Conservation (phyloP, 2,888 invertebrate genomes). For the Pheosia gnoma region DNA sequence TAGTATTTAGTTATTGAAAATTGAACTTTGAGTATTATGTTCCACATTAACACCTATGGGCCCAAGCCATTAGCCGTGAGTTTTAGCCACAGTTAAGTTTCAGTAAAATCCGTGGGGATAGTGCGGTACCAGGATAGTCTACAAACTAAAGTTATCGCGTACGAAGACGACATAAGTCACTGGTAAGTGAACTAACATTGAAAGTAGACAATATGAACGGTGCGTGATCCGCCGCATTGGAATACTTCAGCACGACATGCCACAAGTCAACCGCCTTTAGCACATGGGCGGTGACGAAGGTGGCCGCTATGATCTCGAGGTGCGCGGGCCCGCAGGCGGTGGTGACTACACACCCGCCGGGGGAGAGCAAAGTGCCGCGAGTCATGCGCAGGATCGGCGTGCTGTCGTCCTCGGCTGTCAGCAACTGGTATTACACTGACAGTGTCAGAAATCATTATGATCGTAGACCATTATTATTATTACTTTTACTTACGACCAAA, state of each 20-base stretch:
- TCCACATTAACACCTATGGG: too few relatives aligned
- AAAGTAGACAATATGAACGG: conserved; percentile 49
- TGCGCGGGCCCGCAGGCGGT: conserved; percentile 56
- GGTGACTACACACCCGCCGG: conserved; percentile 50
- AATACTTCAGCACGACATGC: conserved; percentile 55
- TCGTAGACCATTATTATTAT: too few relatives aligned
- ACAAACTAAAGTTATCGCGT: too few relatives aligned
- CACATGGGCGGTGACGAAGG: conserved; percentile 71
- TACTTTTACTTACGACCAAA: too few relatives aligned
- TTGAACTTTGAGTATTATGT: too few relatives aligned
- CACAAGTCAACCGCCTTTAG: conserved; percentile 56
- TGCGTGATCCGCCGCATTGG: conserved; percentile 45
- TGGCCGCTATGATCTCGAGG: conserved; percentile 64
- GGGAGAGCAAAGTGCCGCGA: conserved; percentile 61
- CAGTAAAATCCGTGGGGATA: too few relatives aligned
- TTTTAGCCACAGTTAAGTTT: too few relatives aligned
- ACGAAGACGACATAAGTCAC: too few relatives aligned
- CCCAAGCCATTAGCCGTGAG: too few relatives aligned
- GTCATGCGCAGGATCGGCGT: conserved; percentile 69
- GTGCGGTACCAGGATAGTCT: too few relatives aligned
- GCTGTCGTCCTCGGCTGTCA: conserved; percentile 72
- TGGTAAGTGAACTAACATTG: conserved; percentile 40
- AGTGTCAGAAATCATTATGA: too few relatives aligned
- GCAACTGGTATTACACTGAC: conserved; percentile 47
- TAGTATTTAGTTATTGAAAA: too few relatives aligned